Evolutionary conservation across 2,888 invertebrate genomes (phyloP), one percentile per base, ranked within the genome.

Genomic region (Cephus spinipes): DNA sequence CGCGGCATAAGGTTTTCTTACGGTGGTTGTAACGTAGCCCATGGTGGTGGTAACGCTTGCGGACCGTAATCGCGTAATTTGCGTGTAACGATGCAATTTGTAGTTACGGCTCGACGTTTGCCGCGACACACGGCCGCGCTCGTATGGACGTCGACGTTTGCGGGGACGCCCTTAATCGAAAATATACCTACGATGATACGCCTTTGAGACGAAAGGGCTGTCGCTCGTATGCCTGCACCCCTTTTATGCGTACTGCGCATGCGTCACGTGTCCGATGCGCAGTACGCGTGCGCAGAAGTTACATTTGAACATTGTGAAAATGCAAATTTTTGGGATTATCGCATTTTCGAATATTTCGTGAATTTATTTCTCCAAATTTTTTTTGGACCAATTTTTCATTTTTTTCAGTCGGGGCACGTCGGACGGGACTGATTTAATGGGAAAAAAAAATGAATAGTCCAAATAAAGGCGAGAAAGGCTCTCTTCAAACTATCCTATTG

Each of bases 21-120:
- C 9, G 23, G 55, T 55, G 55, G 23, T 55, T 55, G 23, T 55
- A 9, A 55, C 55, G 15, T 55, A 23, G 23, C 2, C 55, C 23
- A 55, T 55, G 55, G 23, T 77, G 78, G 79, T 79, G 83, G 81
- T 82, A 82, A 81, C 55, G 76, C 83, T 84, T 81, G 83, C 83
- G 80, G 78, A 84, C 85, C 83, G 80, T 86, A 87, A 88, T 88
- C 87, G 87, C 85, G 86, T 87, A 89, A 89, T 89, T 88, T 88
- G 88, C 88, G 87, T 89, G 87, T 88, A 88, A 89, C 89, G 89
- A 88, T 86, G 88, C 88, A 88, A 88, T 88, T 89, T 88, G 89
- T 87, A 88, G 87, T 88, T 88, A 87, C 83, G 82, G 83, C 55
- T 9, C 83, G 84, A 85, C 84, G 81, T 77, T 36, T 76, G 75